A percentile compares a stretch with the other conserved stretches of the same genome.
phyloP scores from a whole-genome alignment of 2,888 invertebrate species.

The Apamea anceps region DNA sequence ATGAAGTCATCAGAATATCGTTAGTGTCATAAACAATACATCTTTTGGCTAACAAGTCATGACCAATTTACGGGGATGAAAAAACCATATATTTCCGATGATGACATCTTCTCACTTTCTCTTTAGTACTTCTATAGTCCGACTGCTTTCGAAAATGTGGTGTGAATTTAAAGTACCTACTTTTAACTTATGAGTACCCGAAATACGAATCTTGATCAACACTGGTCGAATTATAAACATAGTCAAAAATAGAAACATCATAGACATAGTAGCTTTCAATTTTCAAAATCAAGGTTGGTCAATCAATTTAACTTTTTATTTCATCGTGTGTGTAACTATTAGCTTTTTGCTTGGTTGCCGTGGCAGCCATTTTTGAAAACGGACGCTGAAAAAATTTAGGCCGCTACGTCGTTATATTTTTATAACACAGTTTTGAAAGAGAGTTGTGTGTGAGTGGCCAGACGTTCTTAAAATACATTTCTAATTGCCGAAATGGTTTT shows the following conservation, averaged over 20 bases:
- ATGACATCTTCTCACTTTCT: constrained; percentile 52
- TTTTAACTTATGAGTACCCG: neutral
- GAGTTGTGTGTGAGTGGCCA: neutral
- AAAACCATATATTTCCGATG: constrained; percentile 39
- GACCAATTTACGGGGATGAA: constrained; percentile 50
- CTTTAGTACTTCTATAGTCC: constrained; percentile 17
- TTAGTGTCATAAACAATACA: constrained; percentile 42
- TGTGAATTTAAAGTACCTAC: constrained; percentile 41
- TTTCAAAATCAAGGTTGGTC: constrained; percentile 3
- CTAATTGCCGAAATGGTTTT: neutral
- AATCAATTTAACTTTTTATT: constrained; percentile 11
- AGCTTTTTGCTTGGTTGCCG: neutral
- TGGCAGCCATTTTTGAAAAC: neutral
- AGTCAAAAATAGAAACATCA: neutral
- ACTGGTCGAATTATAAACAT: constrained; percentile 5
- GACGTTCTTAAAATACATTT: neutral
- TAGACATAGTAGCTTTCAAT: neutral
- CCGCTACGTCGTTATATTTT: neutral
- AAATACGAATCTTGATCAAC: constrained; percentile 10
- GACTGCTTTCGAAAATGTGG: constrained; percentile 47
- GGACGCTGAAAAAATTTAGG: constrained; percentile 1
- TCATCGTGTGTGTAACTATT: neutral
- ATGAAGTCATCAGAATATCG: constrained; percentile 38
- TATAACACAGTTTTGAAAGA: neutral
- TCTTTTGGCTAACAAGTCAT: constrained; percentile 55